Conservation (phyloP, 2,888 invertebrate genomes). For the Callyntrura sp. region DNA sequence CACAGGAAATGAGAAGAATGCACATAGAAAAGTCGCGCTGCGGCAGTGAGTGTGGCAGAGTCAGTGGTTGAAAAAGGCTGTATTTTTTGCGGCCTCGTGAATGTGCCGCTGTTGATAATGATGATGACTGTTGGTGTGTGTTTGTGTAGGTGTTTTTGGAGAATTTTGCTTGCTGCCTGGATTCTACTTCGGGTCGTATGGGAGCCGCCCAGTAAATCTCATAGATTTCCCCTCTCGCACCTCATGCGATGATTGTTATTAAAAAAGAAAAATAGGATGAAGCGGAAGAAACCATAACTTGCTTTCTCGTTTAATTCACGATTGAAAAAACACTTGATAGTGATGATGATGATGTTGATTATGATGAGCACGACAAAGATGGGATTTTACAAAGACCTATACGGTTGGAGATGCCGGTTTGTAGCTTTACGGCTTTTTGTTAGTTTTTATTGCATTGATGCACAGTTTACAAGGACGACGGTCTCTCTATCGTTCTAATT, state of each 20-base stretch:
- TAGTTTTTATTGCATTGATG: constrained; percentile 37
- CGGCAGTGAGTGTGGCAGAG: constrained; percentile 42
- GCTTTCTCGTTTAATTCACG: constrained; percentile 56
- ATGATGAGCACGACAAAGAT: background rate
- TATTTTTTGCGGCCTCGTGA: constrained; percentile 43
- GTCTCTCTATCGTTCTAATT: constrained; percentile 68
- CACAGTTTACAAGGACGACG: constrained; percentile 30
- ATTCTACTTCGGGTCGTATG: constrained; percentile 44
- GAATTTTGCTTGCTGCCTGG: constrained; percentile 26
- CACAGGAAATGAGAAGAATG: constrained; percentile 78
- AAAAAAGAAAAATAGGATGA: constrained; percentile 69
- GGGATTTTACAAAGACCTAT: background rate
- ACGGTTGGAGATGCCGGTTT: background rate
- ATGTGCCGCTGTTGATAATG: constrained; percentile 15
- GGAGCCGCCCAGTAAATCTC: constrained; percentile 72
- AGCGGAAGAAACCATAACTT: constrained; percentile 67
- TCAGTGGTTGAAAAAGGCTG: constrained; percentile 50
- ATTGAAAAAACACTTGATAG: constrained; percentile 57
- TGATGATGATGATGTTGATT: constrained; percentile 6
- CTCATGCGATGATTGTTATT: constrained; percentile 70
- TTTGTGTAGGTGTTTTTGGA: constrained; percentile 29
- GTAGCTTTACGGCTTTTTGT: background rate
- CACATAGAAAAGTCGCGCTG: constrained; percentile 57
- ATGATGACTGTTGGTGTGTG: background rate
- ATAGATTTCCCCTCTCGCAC: constrained; percentile 68